phyloP scores from a whole-genome alignment of 2,113 vertebrate genomes.

The Miniopterus natalensis region DNA sequence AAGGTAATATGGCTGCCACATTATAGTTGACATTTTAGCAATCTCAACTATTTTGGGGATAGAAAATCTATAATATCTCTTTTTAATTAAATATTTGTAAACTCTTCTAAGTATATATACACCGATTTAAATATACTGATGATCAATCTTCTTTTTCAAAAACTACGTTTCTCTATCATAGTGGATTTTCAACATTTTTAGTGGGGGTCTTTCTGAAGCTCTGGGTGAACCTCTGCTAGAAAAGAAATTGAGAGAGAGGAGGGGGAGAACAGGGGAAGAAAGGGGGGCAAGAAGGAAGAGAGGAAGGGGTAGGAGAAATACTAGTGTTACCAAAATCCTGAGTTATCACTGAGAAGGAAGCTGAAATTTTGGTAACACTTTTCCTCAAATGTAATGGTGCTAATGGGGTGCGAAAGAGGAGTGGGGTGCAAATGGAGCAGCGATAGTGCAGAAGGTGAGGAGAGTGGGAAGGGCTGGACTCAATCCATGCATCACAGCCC shows the following conservation, averaged over 20 bases:
- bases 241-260: neutral
- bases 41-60: neutral
- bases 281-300: neutral
- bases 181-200: constrained; percentile 26
- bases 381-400: constrained; percentile 36
- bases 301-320: neutral
- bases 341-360: neutral
- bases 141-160: constrained; percentile 11
- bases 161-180: neutral
- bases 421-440: neutral
- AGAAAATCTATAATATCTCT: neutral
- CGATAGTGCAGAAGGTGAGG: constrained; percentile 45
- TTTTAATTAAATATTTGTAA: neutral
- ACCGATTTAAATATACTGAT: neutral
- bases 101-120: neutral
- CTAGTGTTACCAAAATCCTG: neutral
- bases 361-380: constrained; percentile 46
- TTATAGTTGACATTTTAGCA: neutral
- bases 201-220: neutral
- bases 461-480: neutral
- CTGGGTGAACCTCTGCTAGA: neutral
- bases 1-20: neutral
- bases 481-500: neutral
- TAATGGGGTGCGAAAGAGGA: constrained; percentile 39
- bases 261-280: neutral